Base-by-base conservation (phyloP, 2,113 vertebrate genomes). In the Buteo buteo region DNA sequence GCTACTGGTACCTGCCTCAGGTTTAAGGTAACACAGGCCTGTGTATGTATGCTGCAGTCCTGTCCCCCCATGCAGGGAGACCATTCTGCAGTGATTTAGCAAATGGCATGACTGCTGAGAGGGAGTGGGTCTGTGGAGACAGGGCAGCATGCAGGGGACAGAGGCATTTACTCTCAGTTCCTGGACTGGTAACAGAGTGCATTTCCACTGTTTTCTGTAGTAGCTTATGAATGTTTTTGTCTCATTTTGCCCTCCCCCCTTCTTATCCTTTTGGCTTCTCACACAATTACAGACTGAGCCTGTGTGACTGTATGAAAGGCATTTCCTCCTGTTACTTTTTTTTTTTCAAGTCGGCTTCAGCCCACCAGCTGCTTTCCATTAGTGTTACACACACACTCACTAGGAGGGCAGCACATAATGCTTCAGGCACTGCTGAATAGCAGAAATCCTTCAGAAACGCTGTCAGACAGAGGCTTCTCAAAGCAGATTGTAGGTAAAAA, bases 281-380 rank as follows among this genome's bases (percentile, higher is more conserved):
- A 73, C 94, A 95, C 95, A 97, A 94, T 97, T 97, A 96, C 95
- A 96, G 96, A 83, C 94, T 87, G 77, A 94, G 95, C 65, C 83
- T 93, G 70, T 97, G 96, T 94, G 95, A 94, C 97, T 97, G 76
- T 96, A 97, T 95, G 97, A 98, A 97, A 98, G 96, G 97, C 96
- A 98, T 98, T 98, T 98, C 97, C 97, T 97, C 92, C 79, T 93
- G 59, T 93, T 96, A 78, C 74, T 82, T 94, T 91, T 90, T 81
- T 90, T 90, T 92, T 82, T 70, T 12, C 9, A 77, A 95, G 78
- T 93, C 20, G 0, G 86, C 80, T 96, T 94, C 93, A 96, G 96
- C 93, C 91, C 88, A 91, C 91, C 97, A 98, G 96, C 96, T 98
- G 97, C 94, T 97, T 97, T 96, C 90, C 90, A 96, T 98, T 97